phyloP scores from a whole-genome alignment of 2,888 invertebrate genomes.

The Eulithis prunata region DNA sequence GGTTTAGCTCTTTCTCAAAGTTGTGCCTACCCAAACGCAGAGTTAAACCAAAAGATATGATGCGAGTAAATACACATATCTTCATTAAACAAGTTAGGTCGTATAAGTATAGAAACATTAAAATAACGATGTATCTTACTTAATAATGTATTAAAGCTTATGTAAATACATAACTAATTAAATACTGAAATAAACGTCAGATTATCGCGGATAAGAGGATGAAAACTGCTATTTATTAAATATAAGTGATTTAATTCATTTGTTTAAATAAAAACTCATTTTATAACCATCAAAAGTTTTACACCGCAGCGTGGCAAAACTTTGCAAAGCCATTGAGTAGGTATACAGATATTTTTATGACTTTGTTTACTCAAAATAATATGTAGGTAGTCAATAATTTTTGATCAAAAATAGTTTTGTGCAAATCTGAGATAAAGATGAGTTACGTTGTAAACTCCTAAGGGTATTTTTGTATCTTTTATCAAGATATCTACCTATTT shows the following conservation, averaged over 20 bases:
- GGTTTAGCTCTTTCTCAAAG: too few relatives aligned
- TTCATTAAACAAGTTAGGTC: background rate
- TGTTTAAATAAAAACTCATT: background rate
- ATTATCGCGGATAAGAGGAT: constrained; percentile 30
- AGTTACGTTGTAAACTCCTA: background rate
- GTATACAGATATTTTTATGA: too few relatives aligned
- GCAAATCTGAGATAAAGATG: too few relatives aligned
- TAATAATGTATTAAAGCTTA: constrained; percentile 49
- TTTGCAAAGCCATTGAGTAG: too few relatives aligned
- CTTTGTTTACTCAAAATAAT: too few relatives aligned
- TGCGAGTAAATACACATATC: background rate
- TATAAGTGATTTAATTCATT: constrained; percentile 8
- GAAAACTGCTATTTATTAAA: background rate
- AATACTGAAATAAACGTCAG: constrained; percentile 38
- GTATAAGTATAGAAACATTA: constrained; percentile 3
- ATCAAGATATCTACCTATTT: background rate
- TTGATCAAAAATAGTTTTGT: too few relatives aligned
- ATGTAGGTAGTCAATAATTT: too few relatives aligned
- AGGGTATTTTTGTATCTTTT: background rate
- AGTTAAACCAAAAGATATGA: too few relatives aligned
- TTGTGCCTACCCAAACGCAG: too few relatives aligned
- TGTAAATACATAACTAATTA: constrained; percentile 35
- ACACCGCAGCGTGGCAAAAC: background rate
- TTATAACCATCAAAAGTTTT: background rate
- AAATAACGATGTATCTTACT: constrained; percentile 40